Conservation (phyloP, 2,888 invertebrate genomes). For the Oligia fasciuncula region DNA sequence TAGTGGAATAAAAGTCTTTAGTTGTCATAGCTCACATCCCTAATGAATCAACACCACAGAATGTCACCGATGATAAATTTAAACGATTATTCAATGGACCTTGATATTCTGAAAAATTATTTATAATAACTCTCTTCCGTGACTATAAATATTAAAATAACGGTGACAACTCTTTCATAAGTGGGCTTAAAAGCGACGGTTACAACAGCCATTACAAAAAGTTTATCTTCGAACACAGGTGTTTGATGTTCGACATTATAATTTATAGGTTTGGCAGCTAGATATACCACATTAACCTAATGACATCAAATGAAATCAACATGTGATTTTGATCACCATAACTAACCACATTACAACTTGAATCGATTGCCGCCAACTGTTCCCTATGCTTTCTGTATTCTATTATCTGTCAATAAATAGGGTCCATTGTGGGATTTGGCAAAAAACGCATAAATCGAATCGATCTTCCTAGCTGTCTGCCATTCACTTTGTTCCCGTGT, state of each 20-base stretch:
- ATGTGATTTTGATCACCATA: conserved; percentile 89
- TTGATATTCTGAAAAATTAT: conserved; percentile 49
- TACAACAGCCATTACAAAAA: conserved; percentile 28
- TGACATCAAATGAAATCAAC: conserved; percentile 78
- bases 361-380: conserved; percentile 86
- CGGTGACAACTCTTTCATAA: conserved; percentile 55
- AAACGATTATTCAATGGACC: conserved; percentile 53
- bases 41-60: conserved; percentile 74
- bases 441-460: conserved; percentile 89
- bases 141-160: conserved; percentile 53
- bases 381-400: conserved; percentile 76
- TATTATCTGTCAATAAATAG: conserved; percentile 89
- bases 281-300: conserved; percentile 69
- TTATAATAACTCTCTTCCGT: conserved; percentile 53
- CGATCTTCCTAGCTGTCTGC: conserved; percentile 87
- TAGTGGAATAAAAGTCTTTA: conserved; percentile 3
- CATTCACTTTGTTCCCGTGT: conserved; percentile 80
- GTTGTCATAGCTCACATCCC: conserved; percentile 67
- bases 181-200: conserved; percentile 35
- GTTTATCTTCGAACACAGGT: conserved; percentile 48
- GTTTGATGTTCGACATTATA: conserved; percentile 50
- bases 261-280: conserved; percentile 54
- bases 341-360: conserved; percentile 86
- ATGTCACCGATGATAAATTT: conserved; percentile 54
- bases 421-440: conserved; percentile 83